These are phyloP conservation scores for Strongylocentrotus purpuratus DNA, from an alignment of 35 echinoderm and acorn worm species.

Conservation along the genomic window DNA sequence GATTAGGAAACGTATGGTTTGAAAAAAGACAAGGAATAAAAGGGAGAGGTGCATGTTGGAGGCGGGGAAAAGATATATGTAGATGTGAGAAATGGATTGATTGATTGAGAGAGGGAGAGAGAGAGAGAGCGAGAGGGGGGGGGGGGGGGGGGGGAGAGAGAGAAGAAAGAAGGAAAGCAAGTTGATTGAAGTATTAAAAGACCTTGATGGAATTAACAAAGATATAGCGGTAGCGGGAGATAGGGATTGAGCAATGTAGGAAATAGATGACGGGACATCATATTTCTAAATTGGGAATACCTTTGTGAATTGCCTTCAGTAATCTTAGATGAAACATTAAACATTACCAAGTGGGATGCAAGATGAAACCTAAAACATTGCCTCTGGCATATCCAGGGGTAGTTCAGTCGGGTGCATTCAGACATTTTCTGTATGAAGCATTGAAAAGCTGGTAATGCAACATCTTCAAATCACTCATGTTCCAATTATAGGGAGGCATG, in stretches of 20 bases:
- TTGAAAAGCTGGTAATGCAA: not conserved
- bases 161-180: too few relatives aligned
- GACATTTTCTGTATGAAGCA: not conserved
- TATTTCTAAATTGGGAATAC: not conserved
- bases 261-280: not conserved
- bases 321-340: not conserved
- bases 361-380: not conserved
- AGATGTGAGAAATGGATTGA: too few relatives aligned
- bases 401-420: not conserved
- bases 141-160: too few relatives aligned
- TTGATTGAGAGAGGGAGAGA: too few relatives aligned
- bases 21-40: not conserved
- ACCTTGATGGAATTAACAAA: not conserved
- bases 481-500: not conserved
- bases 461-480: not conserved
- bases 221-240: not conserved
- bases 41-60: too few relatives aligned
- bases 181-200: not conserved
- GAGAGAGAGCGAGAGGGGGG: too few relatives aligned
- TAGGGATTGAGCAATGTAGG: not conserved
- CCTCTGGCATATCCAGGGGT: not conserved
- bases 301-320: not conserved
- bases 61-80: too few relatives aligned
- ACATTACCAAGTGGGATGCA: too few relatives aligned
- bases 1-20: not conserved